Percentiles rank a stretch among this genome's conserved stretches.
Evolutionary conservation across 2,888 invertebrate species (phyloP).

Genomic region (Hydraecia micacea): DNA sequence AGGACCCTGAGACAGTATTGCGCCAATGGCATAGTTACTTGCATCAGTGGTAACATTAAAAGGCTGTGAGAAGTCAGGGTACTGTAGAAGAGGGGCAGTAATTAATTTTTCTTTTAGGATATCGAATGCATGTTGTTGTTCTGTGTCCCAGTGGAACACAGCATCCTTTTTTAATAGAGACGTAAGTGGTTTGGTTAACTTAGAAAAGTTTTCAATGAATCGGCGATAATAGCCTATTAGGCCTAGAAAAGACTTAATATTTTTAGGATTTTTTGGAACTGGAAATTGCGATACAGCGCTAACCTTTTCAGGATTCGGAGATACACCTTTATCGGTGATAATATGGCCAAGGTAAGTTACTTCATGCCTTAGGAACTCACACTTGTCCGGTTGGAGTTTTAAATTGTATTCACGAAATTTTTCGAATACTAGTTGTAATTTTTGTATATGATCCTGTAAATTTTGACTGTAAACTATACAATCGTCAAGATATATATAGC

Average conservation of each 20-base stretch:
- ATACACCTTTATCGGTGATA: conserved; percentile 35
- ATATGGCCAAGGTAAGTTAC: conserved; percentile 42
- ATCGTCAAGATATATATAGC: conserved; percentile 50
- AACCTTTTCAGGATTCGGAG: conserved; percentile 35
- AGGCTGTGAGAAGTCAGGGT: too few species aligned
- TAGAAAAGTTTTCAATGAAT: conserved; percentile 20
- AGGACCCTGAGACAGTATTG: background rate
- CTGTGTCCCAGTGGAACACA: too few species aligned
- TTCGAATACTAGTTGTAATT: conserved; percentile 10
- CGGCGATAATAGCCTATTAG: conserved; percentile 49
- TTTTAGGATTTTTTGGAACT: conserved; percentile 35
- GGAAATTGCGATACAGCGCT: conserved; percentile 36
- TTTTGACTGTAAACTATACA: conserved; percentile 11
- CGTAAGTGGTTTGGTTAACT: too few species aligned
- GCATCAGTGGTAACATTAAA: too few species aligned
- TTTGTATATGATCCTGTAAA: conserved; percentile 8
- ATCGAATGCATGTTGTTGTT: too few species aligned
- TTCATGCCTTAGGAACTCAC: conserved; percentile 36
- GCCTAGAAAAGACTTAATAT: conserved; percentile 49
- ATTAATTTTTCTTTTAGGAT: background rate
- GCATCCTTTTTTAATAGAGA: too few species aligned
- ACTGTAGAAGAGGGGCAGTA: background rate
- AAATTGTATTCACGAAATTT: conserved; percentile 23
- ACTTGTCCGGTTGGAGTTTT: conserved; percentile 37
- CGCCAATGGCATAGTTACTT: conserved; percentile 12